Evolutionary conservation across 23 tunicate species (phyloP), one percentile per base, ranked within the genome.

Genomic region (Styela clava): DNA sequence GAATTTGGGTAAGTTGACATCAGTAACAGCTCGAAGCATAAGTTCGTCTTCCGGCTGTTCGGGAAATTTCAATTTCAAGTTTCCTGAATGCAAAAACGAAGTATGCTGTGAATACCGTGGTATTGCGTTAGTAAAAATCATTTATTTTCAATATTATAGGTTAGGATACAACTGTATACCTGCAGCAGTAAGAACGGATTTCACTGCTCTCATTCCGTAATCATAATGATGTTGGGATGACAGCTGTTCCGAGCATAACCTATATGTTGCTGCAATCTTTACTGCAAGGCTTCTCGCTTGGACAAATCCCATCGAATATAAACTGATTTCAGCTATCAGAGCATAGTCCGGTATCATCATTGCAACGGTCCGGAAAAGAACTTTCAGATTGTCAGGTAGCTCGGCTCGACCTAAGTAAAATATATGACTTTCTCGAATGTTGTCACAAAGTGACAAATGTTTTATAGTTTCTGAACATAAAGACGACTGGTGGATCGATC

Each of bases 311-410:
- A 63, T 86, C 88, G 97, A 91, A 95, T 95, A 95, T 19, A 95
- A 79, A 79, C 88, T 86, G 72, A 95, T 95, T 68, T 95, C 99
- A 33, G 99, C 94, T 22, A 95, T 95, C 92, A 95, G 83, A 30
- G 99, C 99, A 63, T 95, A 95, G 68, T 95, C 99, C 22, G 99
- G 99, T 26, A 95, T 95, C 99, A 95, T 95, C 99, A 95, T 95
- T 61, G 99, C 99, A 2, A 95, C 99, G 24, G 99, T 89, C 62
- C 99, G 79, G 85, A 95, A 95, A 44, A 95, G 52, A 84, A 95
- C 99, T 69, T 95, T 95, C 76, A 95, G 73, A 79, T 95, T 95
- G 80, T 95, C 99, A 23, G 99, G 99, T 22, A 95, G 77, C 36
- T 95, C 99, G 2, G 99, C 94, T 33, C 99, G 83, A 0, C 99